A percentile compares a stretch with the other conserved stretches of the same genome.
These are phyloP conservation scores for Cryptoprocta ferox DNA, from an alignment of 2,797 vertebrate species.

Conservation along the genomic window DNA sequence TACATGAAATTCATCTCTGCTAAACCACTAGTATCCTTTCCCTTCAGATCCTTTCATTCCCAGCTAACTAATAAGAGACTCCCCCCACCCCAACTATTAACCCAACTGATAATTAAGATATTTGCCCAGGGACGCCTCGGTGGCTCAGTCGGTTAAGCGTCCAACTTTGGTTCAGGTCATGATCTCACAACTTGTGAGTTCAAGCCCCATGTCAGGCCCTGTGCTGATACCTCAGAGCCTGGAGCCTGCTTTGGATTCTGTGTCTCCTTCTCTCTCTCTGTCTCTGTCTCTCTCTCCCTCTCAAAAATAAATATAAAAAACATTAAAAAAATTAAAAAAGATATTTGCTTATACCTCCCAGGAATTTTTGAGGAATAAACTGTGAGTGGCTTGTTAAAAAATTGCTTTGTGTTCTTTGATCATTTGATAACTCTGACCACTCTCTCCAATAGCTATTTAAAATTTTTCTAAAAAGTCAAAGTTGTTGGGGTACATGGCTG, in stretches of 20 bases:
- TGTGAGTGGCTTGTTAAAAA: background rate
- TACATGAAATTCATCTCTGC: background rate
- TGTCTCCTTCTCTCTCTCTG: too few relatives aligned
- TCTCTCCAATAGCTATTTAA: background rate
- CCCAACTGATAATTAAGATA: background rate
- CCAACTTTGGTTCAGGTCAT: too few relatives aligned
- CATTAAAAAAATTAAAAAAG: too few relatives aligned
- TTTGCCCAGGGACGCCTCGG: background rate
- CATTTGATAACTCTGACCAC: background rate
- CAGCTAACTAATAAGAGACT: background rate
- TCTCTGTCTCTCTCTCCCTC: too few relatives aligned
- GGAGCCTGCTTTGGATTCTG: too few relatives aligned
- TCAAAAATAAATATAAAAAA: too few relatives aligned
- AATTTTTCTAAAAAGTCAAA: background rate
- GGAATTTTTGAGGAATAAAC: conserved; percentile 40
- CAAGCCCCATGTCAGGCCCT: too few relatives aligned
- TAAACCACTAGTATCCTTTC: background rate
- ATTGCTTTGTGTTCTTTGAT: conserved; percentile 3
- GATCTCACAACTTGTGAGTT: too few relatives aligned
- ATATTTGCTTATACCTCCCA: background rate
- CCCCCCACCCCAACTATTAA: background rate
- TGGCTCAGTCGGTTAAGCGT: too few relatives aligned
- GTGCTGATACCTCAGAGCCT: too few relatives aligned
- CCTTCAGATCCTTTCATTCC: background rate
- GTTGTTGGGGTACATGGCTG: background rate